Percentiles rank a stretch among this genome's conserved stretches.
Evolutionary conservation across 1,140 invertebrate species (phyloP).

Genomic region (Eumaeus atala): DNA sequence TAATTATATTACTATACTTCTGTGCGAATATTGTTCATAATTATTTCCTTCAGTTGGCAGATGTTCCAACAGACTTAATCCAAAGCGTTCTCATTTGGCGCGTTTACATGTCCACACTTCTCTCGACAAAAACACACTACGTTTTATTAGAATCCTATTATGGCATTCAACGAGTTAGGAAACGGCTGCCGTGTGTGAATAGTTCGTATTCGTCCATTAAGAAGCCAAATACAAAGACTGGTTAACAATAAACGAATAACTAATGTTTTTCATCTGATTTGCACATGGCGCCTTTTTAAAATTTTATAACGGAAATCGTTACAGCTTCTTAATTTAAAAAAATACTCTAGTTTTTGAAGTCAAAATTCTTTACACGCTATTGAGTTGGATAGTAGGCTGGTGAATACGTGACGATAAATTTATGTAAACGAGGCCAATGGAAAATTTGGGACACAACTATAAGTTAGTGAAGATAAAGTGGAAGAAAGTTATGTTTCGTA

Average conservation of each 20-base stretch:
- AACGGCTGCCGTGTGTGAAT: neutral
- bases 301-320: neutral
- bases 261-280: neutral
- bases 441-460: no score
- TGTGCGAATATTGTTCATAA: no score
- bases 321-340: neutral
- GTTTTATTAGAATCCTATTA: constrained; percentile 2
- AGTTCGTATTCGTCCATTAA: neutral
- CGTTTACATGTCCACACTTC: neutral
- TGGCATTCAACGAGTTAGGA: neutral
- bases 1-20: no score
- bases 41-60: no score
- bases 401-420: no score
- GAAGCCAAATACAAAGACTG: neutral
- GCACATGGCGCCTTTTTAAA: neutral
- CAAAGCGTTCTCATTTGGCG: neutral
- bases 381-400: no score
- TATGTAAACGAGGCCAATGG: no score
- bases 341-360: neutral
- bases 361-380: no score
- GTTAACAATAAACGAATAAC: neutral
- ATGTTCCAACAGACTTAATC: neutral
- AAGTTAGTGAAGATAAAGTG: no score
- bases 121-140: neutral
- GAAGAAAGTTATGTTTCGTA: no score